Evolutionary conservation across 2,797 vertebrate species (phyloP), one percentile per base, ranked within the genome.

Genomic region (Eulemur coronatus): DNA sequence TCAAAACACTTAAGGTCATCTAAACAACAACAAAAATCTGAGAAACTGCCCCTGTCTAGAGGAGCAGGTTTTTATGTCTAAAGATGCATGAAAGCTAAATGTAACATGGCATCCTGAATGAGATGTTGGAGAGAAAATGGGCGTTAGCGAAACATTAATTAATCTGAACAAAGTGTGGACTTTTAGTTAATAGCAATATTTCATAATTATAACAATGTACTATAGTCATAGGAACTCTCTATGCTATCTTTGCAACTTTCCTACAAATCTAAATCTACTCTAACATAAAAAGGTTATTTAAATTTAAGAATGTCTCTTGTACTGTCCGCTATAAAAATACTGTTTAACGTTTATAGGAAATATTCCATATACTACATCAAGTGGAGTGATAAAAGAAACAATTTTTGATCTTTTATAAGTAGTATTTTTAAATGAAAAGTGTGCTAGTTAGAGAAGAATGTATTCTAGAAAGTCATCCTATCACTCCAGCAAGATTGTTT

Each of bases 351-450:
- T 95, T 52, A 90, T 48, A 48, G 48, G 52, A 96, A 94, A 86
- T 80, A 48, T 8, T 65, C 26, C 57, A 92, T 13, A 65, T 93
- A 50, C 12, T 35, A 80, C 41, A 79, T 65, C 81, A 82, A 84
- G 13, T 50, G 5, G 35, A 79, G 3, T 65, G 43, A 94, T 76
- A 89, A 70, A 86, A 85, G 38, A 84, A 84, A 87, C 85, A 48
- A 86, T 75, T 91, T 87, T 92, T 91, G 2, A 79, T 88, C 41
- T 93, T 72, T 84, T 43, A 43, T 75, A 94, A 88, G 38, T 78
- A 87, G 52, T 59, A 92, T 90, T 91, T 94, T 70, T 88, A 91
- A 91, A 76, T 87, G 55, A 92, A 91, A 94, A 87, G 9, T 76
- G 22, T 92, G 22, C 65, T 90, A 17, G 17, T 88, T 95, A 93